Percentiles rank a stretch among this genome's conserved stretches.
These are phyloP conservation scores for Lichenostomus cassidix DNA, from an alignment of 2,113 vertebrate species.

Conservation along the genomic window DNA sequence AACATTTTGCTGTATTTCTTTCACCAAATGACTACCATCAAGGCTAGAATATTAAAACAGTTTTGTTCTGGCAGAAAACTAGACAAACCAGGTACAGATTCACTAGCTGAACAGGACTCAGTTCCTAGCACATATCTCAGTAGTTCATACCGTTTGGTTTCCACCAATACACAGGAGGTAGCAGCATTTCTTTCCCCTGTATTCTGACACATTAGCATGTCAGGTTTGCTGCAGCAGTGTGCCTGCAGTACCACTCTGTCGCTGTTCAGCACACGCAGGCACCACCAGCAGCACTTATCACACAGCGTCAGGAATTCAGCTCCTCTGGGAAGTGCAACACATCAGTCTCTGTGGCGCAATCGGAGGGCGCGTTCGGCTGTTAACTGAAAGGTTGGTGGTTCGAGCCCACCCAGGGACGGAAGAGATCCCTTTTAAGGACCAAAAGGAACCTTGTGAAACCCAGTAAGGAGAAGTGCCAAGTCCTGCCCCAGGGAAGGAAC, in stretches of 20 bases:
- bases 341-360: slow-evolving; percentile 76
- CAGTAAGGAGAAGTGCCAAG: background rate
- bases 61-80: background rate
- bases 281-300: background rate
- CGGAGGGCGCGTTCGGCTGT: slow-evolving; percentile 77
- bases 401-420: slow-evolving; percentile 77
- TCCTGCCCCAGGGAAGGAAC: background rate
- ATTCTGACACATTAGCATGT: background rate
- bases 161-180: background rate
- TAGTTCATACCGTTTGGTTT: background rate
- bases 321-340: rapidly evolving
- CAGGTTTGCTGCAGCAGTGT: background rate
- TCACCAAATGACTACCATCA: background rate
- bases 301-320: rapidly evolving
- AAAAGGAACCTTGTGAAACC: rapidly evolving
- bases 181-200: background rate
- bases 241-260: background rate
- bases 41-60: background rate
- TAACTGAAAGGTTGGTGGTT: slow-evolving; percentile 84
- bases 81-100: background rate
- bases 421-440: background rate
- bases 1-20: background rate
- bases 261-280: rapidly evolving
- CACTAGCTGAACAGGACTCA: background rate
- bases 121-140: background rate